phyloP scores from a whole-genome alignment of 1,140 invertebrate species.

The Diprion similis region DNA sequence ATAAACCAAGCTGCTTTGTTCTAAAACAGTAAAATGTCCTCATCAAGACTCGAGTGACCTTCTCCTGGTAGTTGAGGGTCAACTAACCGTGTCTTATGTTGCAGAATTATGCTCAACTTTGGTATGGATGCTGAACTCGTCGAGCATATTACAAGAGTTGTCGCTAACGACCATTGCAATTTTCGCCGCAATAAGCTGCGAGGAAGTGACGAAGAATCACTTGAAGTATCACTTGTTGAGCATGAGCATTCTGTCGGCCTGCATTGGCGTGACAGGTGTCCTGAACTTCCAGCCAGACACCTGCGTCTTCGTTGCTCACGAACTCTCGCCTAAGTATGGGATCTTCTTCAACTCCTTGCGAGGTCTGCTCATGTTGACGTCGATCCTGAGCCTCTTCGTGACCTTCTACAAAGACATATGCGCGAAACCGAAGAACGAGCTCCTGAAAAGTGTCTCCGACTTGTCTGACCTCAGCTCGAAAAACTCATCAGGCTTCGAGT shows the following conservation, averaged over 20 bases:
- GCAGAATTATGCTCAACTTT: constrained; percentile 60
- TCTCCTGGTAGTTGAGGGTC: constrained; percentile 41
- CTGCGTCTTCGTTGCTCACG: constrained; percentile 59
- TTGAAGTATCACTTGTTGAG: constrained; percentile 65
- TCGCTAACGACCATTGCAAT: constrained; percentile 63
- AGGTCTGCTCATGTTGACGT: constrained; percentile 48
- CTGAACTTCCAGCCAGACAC: constrained; percentile 54
- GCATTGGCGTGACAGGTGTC: constrained; percentile 59
- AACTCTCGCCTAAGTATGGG: constrained; percentile 60
- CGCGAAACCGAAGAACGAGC: constrained; percentile 52
- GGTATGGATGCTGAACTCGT: constrained; percentile 62
- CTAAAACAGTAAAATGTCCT: too few relatives aligned
- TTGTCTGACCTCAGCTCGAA: constrained; percentile 55
- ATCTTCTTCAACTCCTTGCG: constrained; percentile 62
- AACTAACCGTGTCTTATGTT: constrained; percentile 34
- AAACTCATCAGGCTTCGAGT: constrained; percentile 53
- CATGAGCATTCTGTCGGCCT: constrained; percentile 60
- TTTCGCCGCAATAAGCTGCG: constrained; percentile 59
- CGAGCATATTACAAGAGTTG: constrained; percentile 64
- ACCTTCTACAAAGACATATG: constrained; percentile 43
- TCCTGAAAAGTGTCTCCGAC: constrained; percentile 51
- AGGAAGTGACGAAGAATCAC: constrained; percentile 60
- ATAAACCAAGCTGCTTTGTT: too few relatives aligned
- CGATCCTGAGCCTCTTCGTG: constrained; percentile 40
- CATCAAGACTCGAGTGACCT: constrained; percentile 32